A percentile compares a stretch with the other conserved stretches of the same genome.
phyloP scores from a whole-genome alignment of 2,797 vertebrate species.

The Dendrocincla tyrannina region DNA sequence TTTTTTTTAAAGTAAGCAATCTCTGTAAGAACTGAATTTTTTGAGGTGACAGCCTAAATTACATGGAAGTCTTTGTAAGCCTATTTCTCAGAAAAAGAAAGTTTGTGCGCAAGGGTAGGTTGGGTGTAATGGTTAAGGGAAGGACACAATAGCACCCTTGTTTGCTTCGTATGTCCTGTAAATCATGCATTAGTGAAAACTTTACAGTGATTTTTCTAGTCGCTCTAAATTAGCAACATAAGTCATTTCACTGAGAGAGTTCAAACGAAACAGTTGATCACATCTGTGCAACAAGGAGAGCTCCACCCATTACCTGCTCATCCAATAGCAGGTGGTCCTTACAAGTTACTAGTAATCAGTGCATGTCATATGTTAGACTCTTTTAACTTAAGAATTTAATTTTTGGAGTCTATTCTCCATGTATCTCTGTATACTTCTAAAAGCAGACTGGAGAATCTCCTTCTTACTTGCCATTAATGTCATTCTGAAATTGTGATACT shows the following conservation, averaged over 20 bases:
- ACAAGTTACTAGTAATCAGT: neutral
- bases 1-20: neutral
- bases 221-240: neutral
- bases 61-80: neutral
- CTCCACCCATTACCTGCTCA: neutral
- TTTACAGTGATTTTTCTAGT: neutral
- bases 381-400: neutral
- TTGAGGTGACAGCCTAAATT: neutral
- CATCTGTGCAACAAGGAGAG: neutral
- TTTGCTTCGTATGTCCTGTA: neutral
- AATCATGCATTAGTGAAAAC: neutral
- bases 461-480: neutral
- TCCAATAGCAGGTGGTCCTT: neutral
- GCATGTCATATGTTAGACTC: neutral
- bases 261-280: neutral
- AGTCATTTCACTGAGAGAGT: neutral
- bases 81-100: neutral
- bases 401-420: neutral
- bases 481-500: neutral
- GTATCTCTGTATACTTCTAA: neutral
- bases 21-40: neutral
- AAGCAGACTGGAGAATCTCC: neutral
- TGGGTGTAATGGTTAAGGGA: neutral
- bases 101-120: neutral
- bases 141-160: neutral